A percentile compares a stretch with the other conserved stretches of the same genome.
Evolutionary conservation across 2,113 vertebrate genomes (phyloP).

Genomic region (Gopherus flavomarginatus): DNA sequence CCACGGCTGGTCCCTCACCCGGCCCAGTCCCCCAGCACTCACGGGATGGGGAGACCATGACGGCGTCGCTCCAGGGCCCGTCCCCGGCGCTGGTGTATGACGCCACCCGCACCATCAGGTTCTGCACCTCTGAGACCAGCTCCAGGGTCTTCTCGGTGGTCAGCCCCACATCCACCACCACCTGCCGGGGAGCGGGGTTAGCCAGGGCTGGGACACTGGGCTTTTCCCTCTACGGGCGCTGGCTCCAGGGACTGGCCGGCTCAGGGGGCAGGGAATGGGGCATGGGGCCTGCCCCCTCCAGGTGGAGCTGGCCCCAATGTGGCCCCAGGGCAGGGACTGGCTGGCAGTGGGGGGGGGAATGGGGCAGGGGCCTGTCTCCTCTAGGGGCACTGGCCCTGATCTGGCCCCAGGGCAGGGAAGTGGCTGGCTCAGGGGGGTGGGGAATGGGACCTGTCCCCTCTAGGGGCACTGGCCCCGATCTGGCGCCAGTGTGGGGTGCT

Average conservation of each 20-base stretch:
- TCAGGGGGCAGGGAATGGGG: neutral
- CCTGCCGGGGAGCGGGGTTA: slow-evolving; percentile 62
- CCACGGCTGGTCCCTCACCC: too few relatives aligned
- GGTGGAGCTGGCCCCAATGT: neutral
- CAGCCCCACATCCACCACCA: slow-evolving; percentile 79
- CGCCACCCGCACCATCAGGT: slow-evolving; percentile 84
- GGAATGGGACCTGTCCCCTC: too few relatives aligned
- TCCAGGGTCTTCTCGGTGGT: slow-evolving; percentile 82
- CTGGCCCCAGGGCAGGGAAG: too few relatives aligned
- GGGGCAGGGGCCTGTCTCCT: neutral
- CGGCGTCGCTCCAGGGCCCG: slow-evolving; percentile 87
- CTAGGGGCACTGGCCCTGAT: too few relatives aligned
- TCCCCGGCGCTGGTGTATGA: slow-evolving; percentile 86
- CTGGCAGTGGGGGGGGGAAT: too few relatives aligned
- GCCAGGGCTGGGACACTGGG: neutral
- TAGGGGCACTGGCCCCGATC: too few relatives aligned
- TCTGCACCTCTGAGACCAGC: slow-evolving; percentile 77
- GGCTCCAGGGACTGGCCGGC: neutral
- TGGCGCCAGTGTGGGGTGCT: too few relatives aligned
- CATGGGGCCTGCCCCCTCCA: neutral
- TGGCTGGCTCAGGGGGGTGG: too few relatives aligned
- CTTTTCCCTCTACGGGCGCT: neutral
- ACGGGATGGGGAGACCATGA: slow-evolving; percentile 70
- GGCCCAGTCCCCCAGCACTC: slow-evolving; percentile 61
- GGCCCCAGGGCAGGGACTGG: too few relatives aligned